Evolutionary conservation across 2,113 vertebrate genomes (phyloP).

Genomic region (Mormyrus iriodes): DNA sequence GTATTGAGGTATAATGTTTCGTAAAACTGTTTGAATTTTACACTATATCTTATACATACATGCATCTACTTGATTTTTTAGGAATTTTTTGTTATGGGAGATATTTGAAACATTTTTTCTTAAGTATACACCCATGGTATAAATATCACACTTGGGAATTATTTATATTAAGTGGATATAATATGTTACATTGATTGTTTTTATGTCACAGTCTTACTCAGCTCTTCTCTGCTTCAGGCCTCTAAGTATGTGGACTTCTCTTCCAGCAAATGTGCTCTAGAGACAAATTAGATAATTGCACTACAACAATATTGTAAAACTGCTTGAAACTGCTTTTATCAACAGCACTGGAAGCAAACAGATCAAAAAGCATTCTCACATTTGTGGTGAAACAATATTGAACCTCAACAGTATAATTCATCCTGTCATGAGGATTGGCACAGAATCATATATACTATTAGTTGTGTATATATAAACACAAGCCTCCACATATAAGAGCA

Average conservation of each 20-base stretch:
- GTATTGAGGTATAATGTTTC: constrained; percentile 8
- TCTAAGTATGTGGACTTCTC: not conserved
- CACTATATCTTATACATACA: not conserved
- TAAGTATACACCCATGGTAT: not conserved
- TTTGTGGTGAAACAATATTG: not conserved
- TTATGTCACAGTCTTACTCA: not conserved
- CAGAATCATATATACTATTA: not conserved
- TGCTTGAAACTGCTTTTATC: not conserved
- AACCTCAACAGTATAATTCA: not conserved
- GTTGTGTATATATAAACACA: not conserved
- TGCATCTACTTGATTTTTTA: not conserved
- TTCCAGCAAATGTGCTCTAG: not conserved
- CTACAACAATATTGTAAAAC: not conserved
- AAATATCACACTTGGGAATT: not conserved
- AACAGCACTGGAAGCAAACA: not conserved
- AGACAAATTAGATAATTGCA: not conserved
- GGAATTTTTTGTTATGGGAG: not conserved
- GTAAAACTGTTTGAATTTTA: not conserved
- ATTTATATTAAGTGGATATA: not conserved
- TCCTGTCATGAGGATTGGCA: not conserved
- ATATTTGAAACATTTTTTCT: not conserved
- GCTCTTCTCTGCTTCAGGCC: not conserved
- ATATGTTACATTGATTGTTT: not conserved
- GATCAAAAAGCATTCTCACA: not conserved
- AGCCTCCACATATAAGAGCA: not conserved